Evolutionary conservation across 2,888 invertebrate genomes (phyloP), one percentile per base, ranked within the genome.

Genomic region (Agriopis marginaria): DNA sequence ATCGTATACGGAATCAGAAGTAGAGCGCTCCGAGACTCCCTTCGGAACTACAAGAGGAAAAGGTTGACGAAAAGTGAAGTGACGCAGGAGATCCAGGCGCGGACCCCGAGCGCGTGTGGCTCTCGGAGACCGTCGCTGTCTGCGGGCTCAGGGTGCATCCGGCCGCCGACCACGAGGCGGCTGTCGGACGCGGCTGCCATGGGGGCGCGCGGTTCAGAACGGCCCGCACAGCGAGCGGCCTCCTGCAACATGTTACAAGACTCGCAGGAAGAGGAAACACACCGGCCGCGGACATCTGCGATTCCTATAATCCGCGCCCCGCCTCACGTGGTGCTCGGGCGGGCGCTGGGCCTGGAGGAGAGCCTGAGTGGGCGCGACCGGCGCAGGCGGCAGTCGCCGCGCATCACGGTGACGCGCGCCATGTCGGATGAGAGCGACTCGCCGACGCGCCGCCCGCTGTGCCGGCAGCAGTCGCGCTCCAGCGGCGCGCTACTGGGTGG

Each of bases 21-120:
- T 86, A 96, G 96, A 86, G 95, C 96, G 0, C 89, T 97, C 49
- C 94, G 96, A 69, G 96, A 96, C 82, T 96, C 97, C 63, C 96
- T 97, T 78, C 95, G 96, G 77, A 97, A 97, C 84, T 97, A 97
- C 85, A 96, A 96, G 95, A 94, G 97, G 59, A 97, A 97, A 89
- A 95, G 97, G 84, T 95, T 97, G 89, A 97, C 97, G 4, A 97
- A 97, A 86, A 96, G 96, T 82, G 97, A 97, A 85, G 95, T 97
- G 56, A 96, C 97, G 73, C 96, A 97, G 83, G 97, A 97, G 86
- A 97, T 97, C 73, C 97, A 97, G 86, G 97, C 97, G 6, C 92
- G 97, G 73, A 97, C 97, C 3, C 97, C 97, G 5, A 97, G 97
- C 72, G 96, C 96, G 0, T 97, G 97, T 72, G 97, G 97, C 0